Base-by-base conservation (phyloP, 2,113 vertebrate species). In the Saccopteryx leptura region DNA sequence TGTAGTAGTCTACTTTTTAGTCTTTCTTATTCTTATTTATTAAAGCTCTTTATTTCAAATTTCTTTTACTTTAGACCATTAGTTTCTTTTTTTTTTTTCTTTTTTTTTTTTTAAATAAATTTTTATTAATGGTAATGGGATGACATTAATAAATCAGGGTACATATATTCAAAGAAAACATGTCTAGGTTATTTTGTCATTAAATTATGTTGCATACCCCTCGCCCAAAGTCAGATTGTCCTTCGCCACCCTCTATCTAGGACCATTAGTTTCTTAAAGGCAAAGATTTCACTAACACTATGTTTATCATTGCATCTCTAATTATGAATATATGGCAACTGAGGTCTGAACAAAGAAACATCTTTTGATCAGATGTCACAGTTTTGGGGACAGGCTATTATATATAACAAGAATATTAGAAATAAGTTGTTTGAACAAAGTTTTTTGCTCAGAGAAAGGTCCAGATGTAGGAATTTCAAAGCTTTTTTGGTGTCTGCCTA, bases 341-440 rank as follows among this genome's bases (percentile, higher is more conserved):
- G 75, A 56, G 6, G 85, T 46, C 18, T 60, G 31, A 91, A 65
- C n/a, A 88, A 65, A 72, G 11, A 93, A 92, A 92, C 80, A 24
- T 9, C 7, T 65, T 90, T 93, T 48, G 10, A 66, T 54, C 24
- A 28, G 7, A 46, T 89, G 63, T 92, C 58, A 46, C 5, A 84
- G 61, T 88, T 89, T 89, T 71, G 23, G 11, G 26, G 15, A 92
- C 39, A 90, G 12, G 6, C 60, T 94, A 74, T 56, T 83, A 7
- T 72, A 19, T 58, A 79, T 48, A 92, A 72, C 3, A 88, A 63
- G 9, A 83, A 60, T 18, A 19, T 87, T 93, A 26, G 9, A 87
- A 90, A 61, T 50, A 86, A n/a, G 2, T 81, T 33, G 2, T 33
- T 90, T 93, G 94, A 88, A 39, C 21, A 66, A 78, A 79, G 69